phyloP scores from a whole-genome alignment of 1,140 invertebrate genomes.

The Cyclina sinensis region DNA sequence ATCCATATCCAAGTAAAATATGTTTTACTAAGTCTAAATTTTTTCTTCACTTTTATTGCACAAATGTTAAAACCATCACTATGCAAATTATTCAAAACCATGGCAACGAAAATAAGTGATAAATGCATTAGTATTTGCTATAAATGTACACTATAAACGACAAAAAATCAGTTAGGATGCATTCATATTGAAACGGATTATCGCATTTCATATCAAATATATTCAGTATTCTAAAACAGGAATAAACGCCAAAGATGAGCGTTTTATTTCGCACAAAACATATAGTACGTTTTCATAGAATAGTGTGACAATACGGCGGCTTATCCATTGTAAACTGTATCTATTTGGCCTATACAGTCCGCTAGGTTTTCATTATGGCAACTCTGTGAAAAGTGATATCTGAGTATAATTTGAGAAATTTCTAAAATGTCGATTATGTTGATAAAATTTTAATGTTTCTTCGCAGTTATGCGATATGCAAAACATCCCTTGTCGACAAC shows the following conservation, averaged over 20 bases:
- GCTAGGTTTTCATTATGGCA: constrained; percentile 10
- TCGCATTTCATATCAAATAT: constrained; percentile 33
- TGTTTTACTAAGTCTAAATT: no score
- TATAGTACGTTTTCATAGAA: not conserved
- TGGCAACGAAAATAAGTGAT: not conserved
- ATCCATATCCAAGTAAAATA: no score
- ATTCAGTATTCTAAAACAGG: not conserved
- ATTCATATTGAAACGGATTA: constrained; percentile 5
- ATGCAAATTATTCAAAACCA: not conserved
- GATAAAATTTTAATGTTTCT: constrained; percentile 40
- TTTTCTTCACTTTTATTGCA: no score
- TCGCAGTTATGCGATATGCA: constrained; percentile 20
- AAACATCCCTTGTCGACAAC: not conserved
- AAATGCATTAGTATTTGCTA: not conserved
- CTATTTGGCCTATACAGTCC: not conserved
- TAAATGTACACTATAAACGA: not conserved
- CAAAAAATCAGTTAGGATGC: not conserved
- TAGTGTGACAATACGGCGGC: not conserved
- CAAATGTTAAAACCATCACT: no score
- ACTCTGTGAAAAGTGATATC: not conserved
- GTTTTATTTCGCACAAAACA: not conserved
- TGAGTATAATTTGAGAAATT: constrained; percentile 32
- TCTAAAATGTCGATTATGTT: constrained; percentile 51
- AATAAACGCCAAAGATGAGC: not conserved
- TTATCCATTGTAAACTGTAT: constrained; percentile 29